These are phyloP conservation scores for Thaumetopoea pityocampa DNA, from an alignment of 1,140 invertebrate species.

Conservation along the genomic window DNA sequence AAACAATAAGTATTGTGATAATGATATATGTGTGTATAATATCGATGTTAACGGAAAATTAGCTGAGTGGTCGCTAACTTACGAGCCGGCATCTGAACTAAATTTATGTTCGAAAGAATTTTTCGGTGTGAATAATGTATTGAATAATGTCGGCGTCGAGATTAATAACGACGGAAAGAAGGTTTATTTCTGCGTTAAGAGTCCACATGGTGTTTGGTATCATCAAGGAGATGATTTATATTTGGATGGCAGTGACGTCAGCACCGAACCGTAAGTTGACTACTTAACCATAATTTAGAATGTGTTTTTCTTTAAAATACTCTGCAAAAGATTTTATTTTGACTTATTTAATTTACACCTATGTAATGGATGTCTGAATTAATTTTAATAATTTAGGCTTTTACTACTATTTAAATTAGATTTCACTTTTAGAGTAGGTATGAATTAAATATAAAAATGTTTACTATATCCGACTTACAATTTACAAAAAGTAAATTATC, in stretches of 20 bases:
- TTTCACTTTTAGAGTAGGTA: too few relatives aligned
- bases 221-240: slow-evolving; percentile 44
- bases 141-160: slow-evolving; percentile 25
- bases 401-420: too few relatives aligned
- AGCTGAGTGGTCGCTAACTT: slow-evolving; percentile 51
- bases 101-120: slow-evolving; percentile 8
- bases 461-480: too few relatives aligned
- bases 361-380: too few relatives aligned
- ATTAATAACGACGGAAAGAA: slow-evolving; percentile 25
- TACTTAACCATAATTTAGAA: slow-evolving; percentile 12
- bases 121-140: slow-evolving; percentile 13
- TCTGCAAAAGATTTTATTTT: too few relatives aligned
- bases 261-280: slow-evolving; percentile 9
- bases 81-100: slow-evolving; percentile 24
- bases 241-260: slow-evolving; percentile 56
- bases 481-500: too few relatives aligned
- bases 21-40: slow-evolving; percentile 47
- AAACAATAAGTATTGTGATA: slow-evolving; percentile 33
- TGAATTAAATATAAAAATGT: too few relatives aligned
- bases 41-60: slow-evolving; percentile 42
- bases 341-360: too few relatives aligned
- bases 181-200: slow-evolving; percentile 50
- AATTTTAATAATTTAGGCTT: too few relatives aligned
- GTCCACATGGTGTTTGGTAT: slow-evolving; percentile 37
- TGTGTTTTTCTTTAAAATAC: slow-evolving; percentile 17